Conservation (phyloP, 2,888 invertebrate genomes). For the Ophion ventricosus region DNA sequence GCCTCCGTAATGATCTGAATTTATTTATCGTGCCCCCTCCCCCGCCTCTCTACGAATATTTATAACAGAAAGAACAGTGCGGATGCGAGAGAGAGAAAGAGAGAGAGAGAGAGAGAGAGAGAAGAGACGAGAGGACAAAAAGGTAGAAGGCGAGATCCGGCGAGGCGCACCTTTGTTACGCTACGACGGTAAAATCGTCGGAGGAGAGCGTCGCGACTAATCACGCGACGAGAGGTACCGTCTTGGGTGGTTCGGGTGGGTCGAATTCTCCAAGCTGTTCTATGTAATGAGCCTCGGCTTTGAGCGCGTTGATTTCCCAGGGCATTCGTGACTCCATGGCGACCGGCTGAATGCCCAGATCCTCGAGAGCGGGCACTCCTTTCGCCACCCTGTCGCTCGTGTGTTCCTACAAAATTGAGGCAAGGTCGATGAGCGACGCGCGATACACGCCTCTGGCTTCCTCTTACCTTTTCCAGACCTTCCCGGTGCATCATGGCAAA, state of each 20-base stretch:
- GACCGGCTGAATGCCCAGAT: slow-evolving; percentile 92
- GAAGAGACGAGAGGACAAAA: no score
- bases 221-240: slow-evolving; percentile 71
- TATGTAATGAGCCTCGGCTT: slow-evolving; percentile 89
- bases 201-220: background rate
- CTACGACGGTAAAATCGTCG: no score
- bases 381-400: slow-evolving; percentile 88
- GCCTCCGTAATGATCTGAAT: background rate
- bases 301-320: slow-evolving; percentile 91
- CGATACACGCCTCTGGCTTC: background rate
- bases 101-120: no score
- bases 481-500: slow-evolving; percentile 90
- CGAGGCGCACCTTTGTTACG: no score
- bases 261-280: slow-evolving; percentile 91
- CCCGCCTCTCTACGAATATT: no score
- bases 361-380: slow-evolving; percentile 91
- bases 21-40: background rate
- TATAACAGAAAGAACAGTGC: no score
- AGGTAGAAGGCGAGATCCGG: no score
- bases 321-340: slow-evolving; percentile 92
- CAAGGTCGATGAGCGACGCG: background rate
- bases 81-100: no score
- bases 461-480: slow-evolving; percentile 89
- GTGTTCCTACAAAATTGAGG: slow-evolving; percentile 86
- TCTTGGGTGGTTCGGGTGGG: slow-evolving; percentile 87